Evolutionary conservation across 2,888 invertebrate genomes (phyloP).

Genomic region (Fragum fragum): DNA sequence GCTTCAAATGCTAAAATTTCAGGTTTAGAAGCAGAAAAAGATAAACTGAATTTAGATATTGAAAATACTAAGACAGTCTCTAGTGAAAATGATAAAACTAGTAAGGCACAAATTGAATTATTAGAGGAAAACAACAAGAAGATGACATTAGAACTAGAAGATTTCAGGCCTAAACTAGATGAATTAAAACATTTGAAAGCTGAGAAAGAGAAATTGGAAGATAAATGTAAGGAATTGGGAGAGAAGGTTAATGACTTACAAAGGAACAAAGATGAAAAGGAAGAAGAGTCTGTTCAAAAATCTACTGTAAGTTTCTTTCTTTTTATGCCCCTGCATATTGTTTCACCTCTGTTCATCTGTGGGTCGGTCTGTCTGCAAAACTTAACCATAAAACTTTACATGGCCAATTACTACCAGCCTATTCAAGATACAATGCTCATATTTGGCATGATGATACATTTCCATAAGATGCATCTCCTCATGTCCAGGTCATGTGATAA

Average conservation of each 20-base stretch:
- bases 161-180: neutral
- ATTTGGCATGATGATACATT: too few species aligned
- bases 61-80: neutral
- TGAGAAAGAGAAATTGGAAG: conserved; percentile 34
- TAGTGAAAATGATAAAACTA: neutral
- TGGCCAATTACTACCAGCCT: too few species aligned
- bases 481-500: too few species aligned
- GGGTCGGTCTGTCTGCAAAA: too few species aligned
- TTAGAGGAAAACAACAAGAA: neutral
- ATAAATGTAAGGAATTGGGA: conserved; percentile 42
- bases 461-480: too few species aligned
- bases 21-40: conserved; percentile 30
- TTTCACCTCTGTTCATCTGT: too few species aligned
- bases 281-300: conserved; percentile 58
- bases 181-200: conserved; percentile 8
- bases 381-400: too few species aligned
- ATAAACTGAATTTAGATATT: conserved; percentile 20
- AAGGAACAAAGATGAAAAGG: conserved; percentile 41
- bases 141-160: conserved; percentile 26
- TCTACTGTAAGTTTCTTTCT: conserved; percentile 59
- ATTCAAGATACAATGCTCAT: too few species aligned
- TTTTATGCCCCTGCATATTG: too few species aligned
- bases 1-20: conserved; percentile 17
- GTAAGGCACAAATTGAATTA: neutral
- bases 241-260: conserved; percentile 34